Conservation (phyloP, 1,140 invertebrate genomes). For the Saccostrea cuccullata region DNA sequence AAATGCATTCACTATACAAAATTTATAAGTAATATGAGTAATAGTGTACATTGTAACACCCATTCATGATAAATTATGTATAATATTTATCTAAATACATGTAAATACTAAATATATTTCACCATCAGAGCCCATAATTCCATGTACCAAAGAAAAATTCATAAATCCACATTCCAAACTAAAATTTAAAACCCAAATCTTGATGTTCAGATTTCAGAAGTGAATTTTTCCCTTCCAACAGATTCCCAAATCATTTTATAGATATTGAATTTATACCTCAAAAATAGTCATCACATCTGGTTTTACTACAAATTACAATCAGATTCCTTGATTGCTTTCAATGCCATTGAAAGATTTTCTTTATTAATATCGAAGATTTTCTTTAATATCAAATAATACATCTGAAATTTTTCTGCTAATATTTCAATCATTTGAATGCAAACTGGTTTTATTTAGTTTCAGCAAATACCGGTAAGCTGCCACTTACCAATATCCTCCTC, state of each 20-base stretch:
- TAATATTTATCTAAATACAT: neutral
- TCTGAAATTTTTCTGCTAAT: neutral
- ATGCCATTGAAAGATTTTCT: neutral
- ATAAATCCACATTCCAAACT: no score
- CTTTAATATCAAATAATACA: neutral
- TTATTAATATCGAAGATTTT: neutral
- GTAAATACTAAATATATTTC: neutral
- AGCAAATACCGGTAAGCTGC: no score
- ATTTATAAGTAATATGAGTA: neutral
- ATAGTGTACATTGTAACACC: neutral
- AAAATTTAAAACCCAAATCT: neutral
- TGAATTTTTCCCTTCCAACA: neutral
- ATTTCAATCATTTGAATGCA: neutral
- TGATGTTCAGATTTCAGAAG: neutral
- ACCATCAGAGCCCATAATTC: neutral
- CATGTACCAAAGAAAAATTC: neutral
- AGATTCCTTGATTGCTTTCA: neutral
- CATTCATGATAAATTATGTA: neutral
- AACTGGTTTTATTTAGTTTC: neutral
- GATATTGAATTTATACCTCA: no score
- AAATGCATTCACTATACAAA: neutral
- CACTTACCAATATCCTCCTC: slow-evolving; percentile 12
- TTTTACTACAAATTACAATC: slow-evolving; percentile 1
- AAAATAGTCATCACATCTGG: slow-evolving; percentile 17
- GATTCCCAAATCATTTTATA: no score